phyloP scores from a whole-genome alignment of 1,140 invertebrate species.

The Heliconius nattereri region DNA sequence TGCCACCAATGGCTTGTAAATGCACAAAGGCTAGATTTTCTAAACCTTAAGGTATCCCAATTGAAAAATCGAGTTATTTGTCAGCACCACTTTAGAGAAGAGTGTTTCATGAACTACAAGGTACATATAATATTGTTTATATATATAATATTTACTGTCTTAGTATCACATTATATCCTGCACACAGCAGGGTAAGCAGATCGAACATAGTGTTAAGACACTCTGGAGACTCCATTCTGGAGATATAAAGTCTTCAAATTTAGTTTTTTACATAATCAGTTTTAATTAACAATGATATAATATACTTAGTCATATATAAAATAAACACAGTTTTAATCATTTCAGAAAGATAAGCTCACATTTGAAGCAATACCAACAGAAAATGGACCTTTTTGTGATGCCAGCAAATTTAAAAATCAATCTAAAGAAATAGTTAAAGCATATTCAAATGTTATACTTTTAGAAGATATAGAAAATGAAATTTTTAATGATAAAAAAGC shows the following conservation, averaged over 20 bases:
- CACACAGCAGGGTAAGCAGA: too few relatives aligned
- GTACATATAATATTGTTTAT: conserved; percentile 45
- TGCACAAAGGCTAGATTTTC: conserved; percentile 77
- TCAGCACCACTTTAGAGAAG: conserved; percentile 82
- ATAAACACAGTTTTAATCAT: conserved; percentile 24
- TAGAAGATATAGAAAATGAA: conserved; percentile 70
- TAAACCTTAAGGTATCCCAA: conserved; percentile 81
- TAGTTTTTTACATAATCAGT: too few relatives aligned
- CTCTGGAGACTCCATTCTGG: too few relatives aligned
- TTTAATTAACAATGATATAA: too few relatives aligned
- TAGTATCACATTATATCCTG: too few relatives aligned
- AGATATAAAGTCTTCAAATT: too few relatives aligned
- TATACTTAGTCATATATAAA: neutral
- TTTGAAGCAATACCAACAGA: conserved; percentile 68
- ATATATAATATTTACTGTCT: neutral
- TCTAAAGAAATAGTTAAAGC: conserved; percentile 41
- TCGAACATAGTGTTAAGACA: too few relatives aligned
- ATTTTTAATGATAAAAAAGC: conserved; percentile 61
- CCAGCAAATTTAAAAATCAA: conserved; percentile 41
- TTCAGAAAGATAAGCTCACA: conserved; percentile 72
- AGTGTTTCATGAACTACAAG: conserved; percentile 81
- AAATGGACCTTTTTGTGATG: conserved; percentile 72
- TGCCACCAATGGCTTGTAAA: conserved; percentile 82
- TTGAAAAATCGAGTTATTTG: conserved; percentile 83
- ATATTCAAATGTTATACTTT: conserved; percentile 46